Percentiles rank a stretch among this genome's conserved stretches.
phyloP scores from a whole-genome alignment of 2,888 invertebrate genomes.

The Matsumyia berberina region DNA sequence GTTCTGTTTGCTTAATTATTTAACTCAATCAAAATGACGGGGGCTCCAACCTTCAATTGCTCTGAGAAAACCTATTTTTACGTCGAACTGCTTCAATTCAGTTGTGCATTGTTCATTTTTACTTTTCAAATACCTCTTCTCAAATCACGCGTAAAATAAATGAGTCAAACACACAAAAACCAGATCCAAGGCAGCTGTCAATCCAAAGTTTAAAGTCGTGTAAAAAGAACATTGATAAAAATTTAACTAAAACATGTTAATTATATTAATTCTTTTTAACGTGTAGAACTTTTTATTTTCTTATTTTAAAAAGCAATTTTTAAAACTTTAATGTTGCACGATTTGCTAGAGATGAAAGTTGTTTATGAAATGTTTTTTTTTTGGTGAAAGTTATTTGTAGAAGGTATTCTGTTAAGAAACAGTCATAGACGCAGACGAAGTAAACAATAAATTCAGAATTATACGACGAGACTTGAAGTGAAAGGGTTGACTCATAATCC shows the following conservation, averaged over 20 bases:
- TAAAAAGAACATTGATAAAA: neutral
- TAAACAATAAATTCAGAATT: too few species aligned
- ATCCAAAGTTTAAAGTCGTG: neutral
- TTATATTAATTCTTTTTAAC: neutral
- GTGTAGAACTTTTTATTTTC: neutral
- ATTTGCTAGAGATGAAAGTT: slow-evolving; percentile 7
- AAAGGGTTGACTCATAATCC: too few species aligned
- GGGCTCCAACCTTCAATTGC: too few species aligned
- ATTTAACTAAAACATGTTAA: neutral
- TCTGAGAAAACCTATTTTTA: too few species aligned
- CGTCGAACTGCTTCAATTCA: too few species aligned
- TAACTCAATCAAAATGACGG: too few species aligned
- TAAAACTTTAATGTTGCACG: neutral
- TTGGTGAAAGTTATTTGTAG: slow-evolving; percentile 13
- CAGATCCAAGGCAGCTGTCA: neutral
- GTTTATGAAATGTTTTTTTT: slow-evolving; percentile 2
- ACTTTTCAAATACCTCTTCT: too few species aligned
- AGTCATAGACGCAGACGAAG: too few species aligned
- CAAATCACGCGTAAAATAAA: too few species aligned
- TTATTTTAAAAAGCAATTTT: neutral
- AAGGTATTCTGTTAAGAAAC: neutral
- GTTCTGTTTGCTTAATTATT: too few species aligned
- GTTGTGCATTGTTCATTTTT: too few species aligned
- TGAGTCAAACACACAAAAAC: neutral
- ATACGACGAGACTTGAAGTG: too few species aligned